Evolutionary conservation across 2,888 invertebrate genomes (phyloP).

Genomic region (Eupsilia transversa): DNA sequence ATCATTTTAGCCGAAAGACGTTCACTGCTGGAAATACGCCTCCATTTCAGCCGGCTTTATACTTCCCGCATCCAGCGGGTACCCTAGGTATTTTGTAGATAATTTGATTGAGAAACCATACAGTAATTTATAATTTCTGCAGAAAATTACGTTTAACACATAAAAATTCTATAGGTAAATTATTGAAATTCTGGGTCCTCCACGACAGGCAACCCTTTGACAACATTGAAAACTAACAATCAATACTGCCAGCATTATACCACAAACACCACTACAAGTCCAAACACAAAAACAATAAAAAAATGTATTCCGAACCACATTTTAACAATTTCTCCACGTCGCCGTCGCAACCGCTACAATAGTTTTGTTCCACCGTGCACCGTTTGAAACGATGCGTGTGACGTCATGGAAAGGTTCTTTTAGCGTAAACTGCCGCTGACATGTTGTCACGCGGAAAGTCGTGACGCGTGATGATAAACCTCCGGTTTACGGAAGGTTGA

Average conservation of each 20-base stretch:
- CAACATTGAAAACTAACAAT: background rate
- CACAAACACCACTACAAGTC: background rate
- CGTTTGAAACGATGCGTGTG: slow-evolving; percentile 52
- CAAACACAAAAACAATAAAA: slow-evolving; percentile 4
- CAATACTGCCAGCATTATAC: background rate
- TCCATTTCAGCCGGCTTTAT: too few species aligned
- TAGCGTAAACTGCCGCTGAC: slow-evolving; percentile 67
- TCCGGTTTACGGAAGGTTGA: background rate
- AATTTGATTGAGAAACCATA: background rate
- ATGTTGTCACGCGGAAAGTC: slow-evolving; percentile 49
- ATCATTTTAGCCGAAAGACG: too few species aligned
- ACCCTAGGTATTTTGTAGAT: background rate
- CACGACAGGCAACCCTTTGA: too few species aligned
- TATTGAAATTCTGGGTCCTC: background rate
- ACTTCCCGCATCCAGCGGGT: too few species aligned
- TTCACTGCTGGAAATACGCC: too few species aligned
- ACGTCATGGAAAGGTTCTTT: slow-evolving; percentile 58
- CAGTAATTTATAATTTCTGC: background rate
- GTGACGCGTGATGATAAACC: slow-evolving; percentile 40
- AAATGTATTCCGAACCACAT: slow-evolving; percentile 8
- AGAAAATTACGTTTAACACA: too few species aligned
- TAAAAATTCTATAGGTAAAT: too few species aligned
- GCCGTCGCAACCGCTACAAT: slow-evolving; percentile 14
- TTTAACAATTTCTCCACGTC: slow-evolving; percentile 44
- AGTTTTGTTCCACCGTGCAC: slow-evolving; percentile 35